Percentiles rank a stretch among this genome's conserved stretches.
Evolutionary conservation across 2,797 vertebrate species (phyloP).

Genomic region (Pygocentrus nattereri): DNA sequence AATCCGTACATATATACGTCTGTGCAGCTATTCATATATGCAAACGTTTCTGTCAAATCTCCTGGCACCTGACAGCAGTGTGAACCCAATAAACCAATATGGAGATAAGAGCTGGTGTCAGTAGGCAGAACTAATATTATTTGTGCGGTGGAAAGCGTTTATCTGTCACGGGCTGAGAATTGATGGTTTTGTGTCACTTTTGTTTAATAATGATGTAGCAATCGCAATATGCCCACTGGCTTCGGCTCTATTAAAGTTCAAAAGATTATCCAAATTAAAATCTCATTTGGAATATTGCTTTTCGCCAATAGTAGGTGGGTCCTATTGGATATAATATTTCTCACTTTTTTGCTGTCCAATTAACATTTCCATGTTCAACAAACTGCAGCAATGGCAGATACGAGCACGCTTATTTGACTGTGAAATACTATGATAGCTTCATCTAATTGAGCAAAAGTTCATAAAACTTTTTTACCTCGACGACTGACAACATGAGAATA

Average conservation of each 20-base stretch:
- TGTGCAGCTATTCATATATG: constrained; percentile 81
- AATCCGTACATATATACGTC: constrained; percentile 31
- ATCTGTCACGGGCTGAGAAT: constrained; percentile 83
- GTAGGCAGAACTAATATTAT: constrained; percentile 88
- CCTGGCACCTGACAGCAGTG: constrained; percentile 80
- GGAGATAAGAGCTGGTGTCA: constrained; percentile 84
- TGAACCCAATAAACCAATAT: constrained; percentile 85
- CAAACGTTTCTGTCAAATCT: constrained; percentile 85
- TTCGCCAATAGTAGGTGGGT: constrained; percentile 80
- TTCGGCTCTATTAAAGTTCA: constrained; percentile 85
- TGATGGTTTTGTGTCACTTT: constrained; percentile 87
- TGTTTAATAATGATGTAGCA: constrained; percentile 88
- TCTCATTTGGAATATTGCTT: constrained; percentile 88
- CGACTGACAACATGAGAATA: constrained; percentile 38
- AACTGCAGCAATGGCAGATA: constrained; percentile 78
- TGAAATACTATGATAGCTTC: constrained; percentile 70
- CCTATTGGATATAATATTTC: constrained; percentile 74
- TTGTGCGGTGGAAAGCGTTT: constrained; percentile 84
- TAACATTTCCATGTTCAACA: constrained; percentile 84
- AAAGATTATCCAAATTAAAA: constrained; percentile 88
- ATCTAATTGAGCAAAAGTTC: constrained; percentile 54
- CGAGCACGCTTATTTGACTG: constrained; percentile 69
- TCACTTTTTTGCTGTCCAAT: constrained; percentile 79
- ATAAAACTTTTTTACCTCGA: constrained; percentile 53
- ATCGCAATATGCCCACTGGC: constrained; percentile 84